Evolutionary conservation across 2,113 vertebrate genomes (phyloP).

Genomic region (Calonectris borealis): DNA sequence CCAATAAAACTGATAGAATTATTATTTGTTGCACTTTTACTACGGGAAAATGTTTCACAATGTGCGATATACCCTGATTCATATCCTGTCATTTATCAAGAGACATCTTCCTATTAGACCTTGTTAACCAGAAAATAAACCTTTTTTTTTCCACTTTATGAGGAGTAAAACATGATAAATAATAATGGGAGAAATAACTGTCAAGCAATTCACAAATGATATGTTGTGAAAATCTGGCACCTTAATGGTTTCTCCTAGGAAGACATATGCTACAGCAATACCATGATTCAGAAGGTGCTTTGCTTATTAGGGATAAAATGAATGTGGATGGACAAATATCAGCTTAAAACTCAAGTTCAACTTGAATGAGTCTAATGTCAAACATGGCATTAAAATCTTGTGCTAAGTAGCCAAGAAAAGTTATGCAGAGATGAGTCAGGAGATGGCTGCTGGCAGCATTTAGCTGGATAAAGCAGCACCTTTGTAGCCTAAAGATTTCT

Average conservation of each 20-base stretch:
- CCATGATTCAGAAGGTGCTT: background rate
- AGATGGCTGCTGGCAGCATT: accelerated
- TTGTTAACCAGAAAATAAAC: conserved; percentile 43
- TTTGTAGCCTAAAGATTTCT: background rate
- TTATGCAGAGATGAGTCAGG: background rate
- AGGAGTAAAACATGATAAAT: conserved; percentile 61
- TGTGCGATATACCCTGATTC: conserved; percentile 56
- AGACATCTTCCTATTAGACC: conserved; percentile 33
- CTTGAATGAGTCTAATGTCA: background rate
- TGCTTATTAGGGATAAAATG: background rate
- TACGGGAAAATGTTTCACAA: conserved; percentile 33
- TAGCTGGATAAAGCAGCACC: background rate
- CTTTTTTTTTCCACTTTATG: conserved; percentile 45
- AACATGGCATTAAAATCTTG: background rate
- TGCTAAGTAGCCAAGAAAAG: background rate
- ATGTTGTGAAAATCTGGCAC: background rate
- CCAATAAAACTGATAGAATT: conserved; percentile 61
- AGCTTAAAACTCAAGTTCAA: background rate
- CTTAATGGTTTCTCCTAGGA: background rate
- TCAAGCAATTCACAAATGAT: conserved; percentile 38
- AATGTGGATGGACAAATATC: background rate
- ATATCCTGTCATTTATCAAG: conserved; percentile 64
- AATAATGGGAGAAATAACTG: conserved; percentile 61
- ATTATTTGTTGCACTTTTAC: conserved; percentile 61
- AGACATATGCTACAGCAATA: background rate